Evolutionary conservation across 2,797 vertebrate genomes (phyloP).

Genomic region (Allobates femoralis): DNA sequence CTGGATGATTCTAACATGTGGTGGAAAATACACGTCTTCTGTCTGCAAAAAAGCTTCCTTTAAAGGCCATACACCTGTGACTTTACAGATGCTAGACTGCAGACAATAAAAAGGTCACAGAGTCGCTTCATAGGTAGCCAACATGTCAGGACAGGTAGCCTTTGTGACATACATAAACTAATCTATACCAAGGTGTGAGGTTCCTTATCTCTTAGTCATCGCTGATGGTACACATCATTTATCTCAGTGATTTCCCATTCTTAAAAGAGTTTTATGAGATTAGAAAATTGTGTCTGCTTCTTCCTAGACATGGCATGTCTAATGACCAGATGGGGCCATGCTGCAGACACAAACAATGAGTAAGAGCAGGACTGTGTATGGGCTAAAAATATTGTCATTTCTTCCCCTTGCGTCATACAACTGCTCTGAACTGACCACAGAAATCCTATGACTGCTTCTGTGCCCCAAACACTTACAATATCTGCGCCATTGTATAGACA

Average conservation of each 20-base stretch:
- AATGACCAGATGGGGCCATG: not conserved
- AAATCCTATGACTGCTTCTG: too few relatives aligned
- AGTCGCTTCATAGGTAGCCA: not conserved
- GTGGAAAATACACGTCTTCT: conserved; percentile 51
- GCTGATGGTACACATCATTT: not conserved
- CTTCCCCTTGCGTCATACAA: too few relatives aligned
- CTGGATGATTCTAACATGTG: conserved; percentile 56
- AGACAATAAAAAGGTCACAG: conserved; percentile 27
- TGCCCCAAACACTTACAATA: too few relatives aligned
- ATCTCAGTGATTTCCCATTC: not conserved
- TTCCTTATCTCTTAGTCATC: not conserved
- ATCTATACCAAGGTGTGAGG: not conserved
- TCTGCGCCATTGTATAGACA: too few relatives aligned
- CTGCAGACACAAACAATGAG: not conserved
- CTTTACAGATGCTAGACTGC: not conserved
- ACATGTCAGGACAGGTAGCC: not conserved
- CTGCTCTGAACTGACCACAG: too few relatives aligned
- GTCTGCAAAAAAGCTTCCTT: conserved; percentile 33
- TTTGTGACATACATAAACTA: not conserved
- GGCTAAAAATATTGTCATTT: too few relatives aligned
- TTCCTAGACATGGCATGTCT: not conserved
- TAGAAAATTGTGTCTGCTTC: not conserved
- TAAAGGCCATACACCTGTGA: conserved; percentile 45
- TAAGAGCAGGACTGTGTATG: not conserved
- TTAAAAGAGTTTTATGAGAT: not conserved